Evolutionary conservation across 2,888 invertebrate species (phyloP).

Genomic region (Apoderus coryli): DNA sequence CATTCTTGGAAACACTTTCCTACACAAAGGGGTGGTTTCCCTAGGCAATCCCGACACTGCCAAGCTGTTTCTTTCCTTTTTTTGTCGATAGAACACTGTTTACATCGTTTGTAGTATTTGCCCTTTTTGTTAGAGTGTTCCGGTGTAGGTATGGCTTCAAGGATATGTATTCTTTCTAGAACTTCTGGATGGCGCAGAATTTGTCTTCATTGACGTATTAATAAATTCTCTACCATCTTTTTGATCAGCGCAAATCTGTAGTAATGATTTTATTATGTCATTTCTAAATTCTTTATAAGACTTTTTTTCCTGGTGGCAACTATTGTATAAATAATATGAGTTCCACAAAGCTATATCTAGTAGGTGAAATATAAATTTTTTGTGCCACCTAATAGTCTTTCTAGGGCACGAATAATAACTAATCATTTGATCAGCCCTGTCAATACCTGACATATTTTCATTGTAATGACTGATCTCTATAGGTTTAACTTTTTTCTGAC

Average conservation of each 20-base stretch:
- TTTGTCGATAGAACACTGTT: conserved; percentile 1
- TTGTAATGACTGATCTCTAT: no score
- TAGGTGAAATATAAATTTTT: no score
- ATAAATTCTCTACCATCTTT: conserved; percentile 7
- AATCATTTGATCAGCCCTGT: no score
- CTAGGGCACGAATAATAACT: no score
- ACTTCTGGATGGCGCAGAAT: conserved; percentile 3
- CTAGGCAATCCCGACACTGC: conserved; percentile 8
- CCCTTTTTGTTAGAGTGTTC: conserved; percentile 6
- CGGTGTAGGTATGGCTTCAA: conserved; percentile 2
- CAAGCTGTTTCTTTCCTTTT: conserved; percentile 7
- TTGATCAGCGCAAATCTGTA: conserved; percentile 7
- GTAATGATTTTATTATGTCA: conserved; percentile 7
- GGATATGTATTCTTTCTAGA: conserved; percentile 1
- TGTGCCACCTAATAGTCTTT: no score
- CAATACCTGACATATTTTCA: no score
- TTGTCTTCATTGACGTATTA: conserved; percentile 2
- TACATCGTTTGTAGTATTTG: conserved; percentile 4
- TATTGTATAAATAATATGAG: neutral
- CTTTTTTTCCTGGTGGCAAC: conserved; percentile 4
- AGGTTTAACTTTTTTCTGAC: no score
- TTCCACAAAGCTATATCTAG: no score
- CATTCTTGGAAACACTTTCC: conserved; percentile 8
- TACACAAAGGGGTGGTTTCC: conserved; percentile 8
- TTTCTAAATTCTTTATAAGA: conserved; percentile 1